A percentile compares a stretch with the other conserved stretches of the same genome.
Conservation (phyloP, 2,797 vertebrate genomes). For the Poecile montanus region DNA sequence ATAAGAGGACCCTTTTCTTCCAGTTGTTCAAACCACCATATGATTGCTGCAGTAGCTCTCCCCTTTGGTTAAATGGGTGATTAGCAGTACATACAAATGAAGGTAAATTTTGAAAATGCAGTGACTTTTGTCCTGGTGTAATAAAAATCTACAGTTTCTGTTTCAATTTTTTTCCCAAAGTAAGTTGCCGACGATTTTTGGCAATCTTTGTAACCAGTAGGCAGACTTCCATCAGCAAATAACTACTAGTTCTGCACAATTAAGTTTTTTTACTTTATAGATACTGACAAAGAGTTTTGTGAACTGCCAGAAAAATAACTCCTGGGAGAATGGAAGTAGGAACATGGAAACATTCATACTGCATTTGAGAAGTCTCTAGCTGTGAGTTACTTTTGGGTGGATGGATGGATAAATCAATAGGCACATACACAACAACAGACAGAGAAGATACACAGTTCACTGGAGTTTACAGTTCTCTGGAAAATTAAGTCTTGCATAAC, state of each 20-base stretch:
- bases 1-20: neutral
- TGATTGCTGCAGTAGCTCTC: neutral
- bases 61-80: neutral
- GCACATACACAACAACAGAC: conserved; percentile 36
- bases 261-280: conserved; percentile 25
- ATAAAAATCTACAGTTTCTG: neutral
- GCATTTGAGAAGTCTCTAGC: conserved; percentile 7
- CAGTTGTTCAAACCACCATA: neutral
- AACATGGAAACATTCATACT: neutral
- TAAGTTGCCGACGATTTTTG: neutral
- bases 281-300: neutral
- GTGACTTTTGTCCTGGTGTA: neutral
- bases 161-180: neutral
- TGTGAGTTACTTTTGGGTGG: conserved; percentile 1
- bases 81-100: neutral
- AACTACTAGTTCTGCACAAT: neutral
- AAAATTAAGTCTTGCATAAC: conserved; percentile 17
- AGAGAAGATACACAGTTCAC: conserved; percentile 36
- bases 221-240: neutral
- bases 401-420: conserved; percentile 8
- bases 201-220: neutral
- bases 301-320: conserved; percentile 24
- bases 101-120: neutral
- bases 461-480: conserved; percentile 28
- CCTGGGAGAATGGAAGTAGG: neutral